These are phyloP conservation scores for Phainopepla nitens DNA, from an alignment of 2,113 vertebrate species.

Conservation along the genomic window DNA sequence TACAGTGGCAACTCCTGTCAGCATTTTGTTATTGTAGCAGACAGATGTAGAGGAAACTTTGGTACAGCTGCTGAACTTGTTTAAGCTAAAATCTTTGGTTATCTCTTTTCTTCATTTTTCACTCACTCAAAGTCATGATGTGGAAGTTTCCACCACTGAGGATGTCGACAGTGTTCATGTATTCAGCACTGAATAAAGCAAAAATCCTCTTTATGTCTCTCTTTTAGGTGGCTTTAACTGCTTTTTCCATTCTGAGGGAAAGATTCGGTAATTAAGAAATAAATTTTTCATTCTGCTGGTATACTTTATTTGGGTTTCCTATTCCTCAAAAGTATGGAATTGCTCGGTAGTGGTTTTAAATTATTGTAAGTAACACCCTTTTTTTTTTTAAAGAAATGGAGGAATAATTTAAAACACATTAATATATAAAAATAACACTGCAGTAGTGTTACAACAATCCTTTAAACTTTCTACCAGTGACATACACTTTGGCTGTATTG, in stretches of 20 bases:
- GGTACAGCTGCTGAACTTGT: not conserved
- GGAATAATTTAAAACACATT: not conserved
- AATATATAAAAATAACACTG: not conserved
- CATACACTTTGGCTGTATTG: not conserved
- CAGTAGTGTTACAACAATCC: not conserved
- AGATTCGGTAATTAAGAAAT: not conserved
- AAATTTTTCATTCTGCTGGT: not conserved
- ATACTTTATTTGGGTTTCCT: not conserved
- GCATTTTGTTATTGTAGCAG: not conserved
- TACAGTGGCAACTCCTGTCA: not conserved
- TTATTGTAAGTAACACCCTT: fast-evolving
- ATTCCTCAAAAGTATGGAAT: not conserved
- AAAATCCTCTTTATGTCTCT: not conserved
- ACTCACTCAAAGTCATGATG: not conserved
- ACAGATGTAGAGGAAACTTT: not conserved
- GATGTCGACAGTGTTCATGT: not conserved
- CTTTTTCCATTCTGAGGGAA: not conserved
- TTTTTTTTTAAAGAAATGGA: not conserved
- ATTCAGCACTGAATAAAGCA: not conserved
- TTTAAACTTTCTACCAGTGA: not conserved
- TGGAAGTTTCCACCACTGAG: not conserved
- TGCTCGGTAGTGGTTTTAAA: not conserved
- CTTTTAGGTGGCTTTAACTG: not conserved
- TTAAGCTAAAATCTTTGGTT: not conserved
- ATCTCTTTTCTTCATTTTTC: not conserved